phyloP scores from a whole-genome alignment of 2,888 invertebrate species.

The Lissocephala sabroskyi region DNA sequence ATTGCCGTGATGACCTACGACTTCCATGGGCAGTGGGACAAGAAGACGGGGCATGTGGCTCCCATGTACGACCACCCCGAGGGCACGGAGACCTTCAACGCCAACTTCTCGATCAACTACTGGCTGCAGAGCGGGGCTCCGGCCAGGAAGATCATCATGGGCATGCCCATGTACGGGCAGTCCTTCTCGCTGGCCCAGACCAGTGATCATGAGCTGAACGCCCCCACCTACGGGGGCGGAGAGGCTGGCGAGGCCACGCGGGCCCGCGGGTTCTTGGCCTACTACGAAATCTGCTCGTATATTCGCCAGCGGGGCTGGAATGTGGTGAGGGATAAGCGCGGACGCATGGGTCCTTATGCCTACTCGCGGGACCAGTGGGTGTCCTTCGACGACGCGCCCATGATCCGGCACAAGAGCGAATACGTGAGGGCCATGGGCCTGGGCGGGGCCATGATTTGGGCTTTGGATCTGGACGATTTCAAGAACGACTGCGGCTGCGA shows the following conservation, averaged over 20 bases:
- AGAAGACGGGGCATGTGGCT: slow-evolving; percentile 90
- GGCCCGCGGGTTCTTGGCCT: slow-evolving; percentile 89
- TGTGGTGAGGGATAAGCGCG: slow-evolving; percentile 83
- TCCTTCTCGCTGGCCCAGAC: slow-evolving; percentile 85
- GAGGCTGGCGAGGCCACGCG: slow-evolving; percentile 91
- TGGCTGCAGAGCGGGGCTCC: slow-evolving; percentile 89
- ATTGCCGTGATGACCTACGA: slow-evolving; percentile 94
- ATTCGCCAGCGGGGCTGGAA: slow-evolving; percentile 84
- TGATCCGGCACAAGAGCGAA: slow-evolving; percentile 87
- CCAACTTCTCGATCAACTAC: slow-evolving; percentile 89
- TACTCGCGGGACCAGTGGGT: slow-evolving; percentile 90
- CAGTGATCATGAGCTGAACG: slow-evolving; percentile 79
- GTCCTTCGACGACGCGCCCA: slow-evolving; percentile 90
- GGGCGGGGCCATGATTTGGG: slow-evolving; percentile 93
- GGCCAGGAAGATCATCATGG: slow-evolving; percentile 85
- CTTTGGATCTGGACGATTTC: slow-evolving; percentile 90
- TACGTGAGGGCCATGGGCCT: slow-evolving; percentile 85
- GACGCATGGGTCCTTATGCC: slow-evolving; percentile 91
- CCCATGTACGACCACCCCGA: slow-evolving; percentile 87
- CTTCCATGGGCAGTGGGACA: slow-evolving; percentile 94
- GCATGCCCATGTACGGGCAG: slow-evolving; percentile 92
- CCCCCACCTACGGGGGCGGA: slow-evolving; percentile 87
- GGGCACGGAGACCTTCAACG: slow-evolving; percentile 83
- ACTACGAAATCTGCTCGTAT: slow-evolving; percentile 91
- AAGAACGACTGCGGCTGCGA: slow-evolving; percentile 87